Conservation (phyloP, 2,113 vertebrate species). For the Nannospalax galili region DNA sequence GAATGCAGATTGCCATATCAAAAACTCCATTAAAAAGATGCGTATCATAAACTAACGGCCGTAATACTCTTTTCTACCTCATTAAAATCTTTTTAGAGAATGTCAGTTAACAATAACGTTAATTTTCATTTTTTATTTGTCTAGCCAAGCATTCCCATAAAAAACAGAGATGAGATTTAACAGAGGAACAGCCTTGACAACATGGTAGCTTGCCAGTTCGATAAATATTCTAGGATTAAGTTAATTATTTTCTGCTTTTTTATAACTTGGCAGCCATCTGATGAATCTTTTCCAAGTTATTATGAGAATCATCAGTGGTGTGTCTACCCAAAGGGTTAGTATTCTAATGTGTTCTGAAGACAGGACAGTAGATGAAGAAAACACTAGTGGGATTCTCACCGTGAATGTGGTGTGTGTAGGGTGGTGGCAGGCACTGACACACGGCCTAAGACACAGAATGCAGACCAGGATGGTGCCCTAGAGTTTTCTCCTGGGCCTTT, state of each 20-base stretch:
- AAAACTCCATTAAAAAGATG: neutral
- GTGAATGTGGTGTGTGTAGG: neutral
- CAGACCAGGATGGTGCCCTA: neutral
- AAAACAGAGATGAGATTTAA: slow-evolving; percentile 34
- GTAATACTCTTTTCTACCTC: neutral
- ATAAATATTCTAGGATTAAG: neutral
- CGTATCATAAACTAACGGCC: neutral
- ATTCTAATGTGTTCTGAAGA: neutral
- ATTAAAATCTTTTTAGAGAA: slow-evolving; percentile 32
- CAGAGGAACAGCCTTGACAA: neutral
- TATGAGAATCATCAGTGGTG: neutral
- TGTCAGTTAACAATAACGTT: slow-evolving; percentile 13
- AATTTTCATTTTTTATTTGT: slow-evolving; percentile 49
- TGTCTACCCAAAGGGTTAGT: neutral
- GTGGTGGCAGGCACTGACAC: neutral
- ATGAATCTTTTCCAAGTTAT: neutral
- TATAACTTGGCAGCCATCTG: neutral
- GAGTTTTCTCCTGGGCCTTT: neutral
- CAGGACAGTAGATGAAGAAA: neutral
- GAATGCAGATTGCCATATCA: slow-evolving; percentile 50
- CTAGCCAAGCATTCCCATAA: neutral
- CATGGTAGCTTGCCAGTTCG: neutral
- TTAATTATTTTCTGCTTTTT: neutral
- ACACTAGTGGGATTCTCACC: fast-evolving
- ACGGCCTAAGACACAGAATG: neutral